A percentile compares a stretch with the other conserved stretches of the same genome.
phyloP scores from a whole-genome alignment of 2,888 invertebrate species.

The Morinoia aosen region DNA sequence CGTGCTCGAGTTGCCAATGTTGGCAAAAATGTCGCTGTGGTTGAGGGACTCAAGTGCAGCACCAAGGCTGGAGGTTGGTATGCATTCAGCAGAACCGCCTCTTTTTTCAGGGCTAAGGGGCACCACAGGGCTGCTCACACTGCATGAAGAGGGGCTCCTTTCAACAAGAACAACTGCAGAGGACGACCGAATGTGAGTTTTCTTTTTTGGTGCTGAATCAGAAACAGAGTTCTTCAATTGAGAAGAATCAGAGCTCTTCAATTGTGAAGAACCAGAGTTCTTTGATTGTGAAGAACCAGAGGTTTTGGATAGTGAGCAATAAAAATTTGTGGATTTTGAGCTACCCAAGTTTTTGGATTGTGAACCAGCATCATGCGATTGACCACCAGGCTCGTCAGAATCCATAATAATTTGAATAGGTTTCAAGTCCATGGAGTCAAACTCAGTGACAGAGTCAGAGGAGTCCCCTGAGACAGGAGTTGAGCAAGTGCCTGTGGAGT shows the following conservation, averaged over 20 bases:
- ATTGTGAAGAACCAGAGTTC: background rate
- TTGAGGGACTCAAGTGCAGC: background rate
- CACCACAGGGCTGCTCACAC: background rate
- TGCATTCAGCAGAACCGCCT: background rate
- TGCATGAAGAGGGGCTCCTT: too few species aligned
- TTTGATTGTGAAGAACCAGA: background rate
- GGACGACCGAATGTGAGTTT: too few species aligned
- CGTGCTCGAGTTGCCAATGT: background rate
- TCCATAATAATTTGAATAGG: background rate
- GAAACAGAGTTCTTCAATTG: background rate
- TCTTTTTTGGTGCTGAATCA: background rate
- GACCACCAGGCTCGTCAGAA: background rate
- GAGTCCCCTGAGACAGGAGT: background rate
- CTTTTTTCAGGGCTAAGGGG: background rate
- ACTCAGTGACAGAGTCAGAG: constrained; percentile 20
- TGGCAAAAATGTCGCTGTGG: background rate
- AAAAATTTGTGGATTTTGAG: background rate
- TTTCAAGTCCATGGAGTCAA: background rate
- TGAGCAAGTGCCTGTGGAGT: constrained; percentile 69
- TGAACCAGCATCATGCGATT: background rate
- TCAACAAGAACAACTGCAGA: background rate
- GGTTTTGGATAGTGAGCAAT: background rate
- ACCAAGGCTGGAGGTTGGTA: background rate
- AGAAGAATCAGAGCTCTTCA: background rate
- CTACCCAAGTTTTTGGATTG: background rate